phyloP scores from a whole-genome alignment of 2,113 vertebrate genomes.

The Vidua chalybeata region DNA sequence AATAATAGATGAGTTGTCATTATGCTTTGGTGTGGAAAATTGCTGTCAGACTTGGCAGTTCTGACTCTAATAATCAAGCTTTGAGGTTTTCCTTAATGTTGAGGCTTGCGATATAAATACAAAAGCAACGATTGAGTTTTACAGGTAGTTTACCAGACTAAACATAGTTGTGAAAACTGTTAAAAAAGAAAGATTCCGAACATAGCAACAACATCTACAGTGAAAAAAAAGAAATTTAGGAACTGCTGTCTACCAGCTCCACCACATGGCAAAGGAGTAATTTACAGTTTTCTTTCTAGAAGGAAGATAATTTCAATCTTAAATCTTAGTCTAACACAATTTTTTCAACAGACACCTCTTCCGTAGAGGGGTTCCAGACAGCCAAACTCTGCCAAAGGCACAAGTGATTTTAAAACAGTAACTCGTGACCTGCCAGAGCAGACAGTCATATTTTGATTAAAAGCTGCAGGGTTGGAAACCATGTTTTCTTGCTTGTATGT shows the following conservation, averaged over 20 bases:
- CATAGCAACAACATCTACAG: constrained; percentile 9
- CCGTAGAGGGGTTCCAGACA: not conserved
- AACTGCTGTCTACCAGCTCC: constrained; percentile 69
- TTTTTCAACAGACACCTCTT: not conserved
- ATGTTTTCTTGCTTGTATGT: not conserved
- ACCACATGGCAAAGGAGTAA: constrained; percentile 59
- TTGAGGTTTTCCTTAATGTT: constrained; percentile 5
- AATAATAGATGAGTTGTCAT: constrained; percentile 49
- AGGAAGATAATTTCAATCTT: not conserved
- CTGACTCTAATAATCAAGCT: constrained; percentile 5
- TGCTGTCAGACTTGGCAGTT: constrained; percentile 23
- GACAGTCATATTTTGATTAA: not conserved
- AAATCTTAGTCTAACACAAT: not conserved
- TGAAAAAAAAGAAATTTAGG: not conserved
- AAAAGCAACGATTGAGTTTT: constrained; percentile 53
- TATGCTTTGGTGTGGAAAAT: constrained; percentile 23
- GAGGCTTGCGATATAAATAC: constrained; percentile 14
- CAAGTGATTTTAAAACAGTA: not conserved
- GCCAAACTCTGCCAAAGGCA: not conserved
- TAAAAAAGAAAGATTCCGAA: constrained; percentile 20
- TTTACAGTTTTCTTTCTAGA: not conserved
- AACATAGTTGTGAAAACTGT: constrained; percentile 46
- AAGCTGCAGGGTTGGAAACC: not conserved
- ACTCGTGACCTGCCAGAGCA: not conserved
- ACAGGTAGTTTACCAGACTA: constrained; percentile 65